Percentiles rank a stretch among this genome's conserved stretches.
These are phyloP conservation scores for Saccopteryx leptura DNA, from an alignment of 2,113 vertebrate species.

Conservation along the genomic window DNA sequence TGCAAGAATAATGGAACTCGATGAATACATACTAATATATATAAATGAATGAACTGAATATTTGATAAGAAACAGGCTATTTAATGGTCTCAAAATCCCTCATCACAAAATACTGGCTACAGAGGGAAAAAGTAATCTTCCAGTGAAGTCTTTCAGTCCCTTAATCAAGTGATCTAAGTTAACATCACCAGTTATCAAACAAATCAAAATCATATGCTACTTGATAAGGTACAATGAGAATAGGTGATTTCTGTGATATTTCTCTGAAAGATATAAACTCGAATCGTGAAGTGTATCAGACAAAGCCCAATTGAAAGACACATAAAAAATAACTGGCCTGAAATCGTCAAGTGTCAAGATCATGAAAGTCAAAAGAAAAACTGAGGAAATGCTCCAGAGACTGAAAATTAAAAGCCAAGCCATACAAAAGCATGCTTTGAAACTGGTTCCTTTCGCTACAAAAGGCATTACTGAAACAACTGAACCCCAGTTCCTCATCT, in stretches of 20 bases:
- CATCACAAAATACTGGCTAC: background rate
- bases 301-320: background rate
- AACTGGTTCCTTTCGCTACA: constrained; percentile 19
- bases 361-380: background rate
- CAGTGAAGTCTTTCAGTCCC: background rate
- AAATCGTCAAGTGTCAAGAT: constrained; percentile 50
- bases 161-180: background rate
- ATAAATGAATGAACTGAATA: constrained; percentile 17
- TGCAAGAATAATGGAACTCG: background rate
- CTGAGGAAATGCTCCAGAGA: background rate
- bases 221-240: background rate
- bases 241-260: background rate
- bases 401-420: background rate
- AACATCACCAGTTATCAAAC: background rate
- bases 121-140: background rate
- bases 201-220: constrained; percentile 13
- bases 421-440: background rate
- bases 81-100: background rate
- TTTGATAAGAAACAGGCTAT: background rate
- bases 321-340: constrained; percentile 41
- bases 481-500: background rate
- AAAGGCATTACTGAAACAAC: background rate
- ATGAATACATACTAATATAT: background rate
- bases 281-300: background rate
- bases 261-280: constrained; percentile 2